Evolutionary conservation across 2,888 invertebrate genomes (phyloP), one percentile per base, ranked within the genome.

Genomic region (Leptogaster cylindrica): DNA sequence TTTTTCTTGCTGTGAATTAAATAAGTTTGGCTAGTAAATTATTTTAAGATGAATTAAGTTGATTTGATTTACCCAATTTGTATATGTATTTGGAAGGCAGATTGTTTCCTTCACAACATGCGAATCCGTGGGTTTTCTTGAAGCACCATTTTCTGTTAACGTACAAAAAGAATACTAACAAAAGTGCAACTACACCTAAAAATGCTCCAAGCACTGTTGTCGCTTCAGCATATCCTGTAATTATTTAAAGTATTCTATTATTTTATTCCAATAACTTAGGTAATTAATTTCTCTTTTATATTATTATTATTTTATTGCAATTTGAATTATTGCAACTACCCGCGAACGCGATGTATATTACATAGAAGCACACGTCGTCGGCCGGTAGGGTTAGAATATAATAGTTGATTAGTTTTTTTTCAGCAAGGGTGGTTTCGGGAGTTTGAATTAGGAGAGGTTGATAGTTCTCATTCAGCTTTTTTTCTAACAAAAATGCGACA

Each of bases 121-220:
- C 83, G 72, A 88, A 85, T 70, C 84, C 85, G 73, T 84, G 85
- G 68, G 84, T 82, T 70, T 84, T 82, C 71, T 84, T 84, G 77
- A 88, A 88, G 76, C 89, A 89, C 76, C 87, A 84, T 80, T 87
- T 89, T 76, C 93, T 89, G 78, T 92, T 92, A 73, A 95, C 86
- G 83, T 95, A 95, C 73, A 95, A 85, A 75, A 94, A 89, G 76
- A 95, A 86, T 72, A 95, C 88, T 75, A 95, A 84, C 73, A 95
- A 85, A 69, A 95, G 84, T 18, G 89, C 88, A 65, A 94, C 89
- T 77, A 95, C 89, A 71, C 91, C 92, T 71, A 90, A 91, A 75
- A 94, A 89, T 71, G 91, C 93, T 76, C 93, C 93, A 79, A 95
- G 86, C 79, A 94, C 90, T 77, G 93, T 92, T 75, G 92, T 90